Evolutionary conservation across 2,797 vertebrate genomes (phyloP), one percentile per base, ranked within the genome.

Genomic region (Molossus molossus): DNA sequence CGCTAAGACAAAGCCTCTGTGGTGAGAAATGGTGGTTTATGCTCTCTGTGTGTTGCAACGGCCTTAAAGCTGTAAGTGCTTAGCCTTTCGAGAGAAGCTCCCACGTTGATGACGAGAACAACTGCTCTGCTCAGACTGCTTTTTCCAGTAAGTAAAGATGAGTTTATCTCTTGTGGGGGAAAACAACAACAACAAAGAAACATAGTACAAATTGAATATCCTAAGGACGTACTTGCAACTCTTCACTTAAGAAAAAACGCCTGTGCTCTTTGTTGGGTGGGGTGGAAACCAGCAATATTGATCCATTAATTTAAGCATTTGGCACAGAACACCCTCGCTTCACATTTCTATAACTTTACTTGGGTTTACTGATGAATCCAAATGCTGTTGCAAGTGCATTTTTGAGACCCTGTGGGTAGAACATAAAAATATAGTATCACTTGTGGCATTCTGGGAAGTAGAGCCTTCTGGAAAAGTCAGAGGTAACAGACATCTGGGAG

Each of bases 1-100:
- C 79, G 89, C 64, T 77, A 83, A 92, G 70, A 93, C 48, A 83
- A 82, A 87, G 76, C 88, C 58, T 96, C 92, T 92, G 90, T 85
- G 85, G 87, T 76, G 65, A 94, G 94, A 94, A 70, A n/a, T 79
- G 40, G 58, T 69, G 45, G 75, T 64, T 76, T 89, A 23, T 67
- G 53, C 20, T 80, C 20, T 80, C 65, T 93, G 75, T 12, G 0
- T 83, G 64, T 77, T 58, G 67, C 65, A 27, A 55, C 62, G 13
- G 23, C 72, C 91, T 81, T 72, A 40, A 53, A 85, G 85, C 65
- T 90, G 75, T 75, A 96, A 72, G 20, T 50, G 58, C 50, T 77
- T 69, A 79, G 72, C 55, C 40, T 95, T 89, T 65, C 75, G 79
- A 75, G 17, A 79, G 72, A 85, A 50, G 65, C 45, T 57, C 79